Base-by-base conservation (phyloP, 2,888 invertebrate genomes). In the Notocelia uddmanniana region DNA sequence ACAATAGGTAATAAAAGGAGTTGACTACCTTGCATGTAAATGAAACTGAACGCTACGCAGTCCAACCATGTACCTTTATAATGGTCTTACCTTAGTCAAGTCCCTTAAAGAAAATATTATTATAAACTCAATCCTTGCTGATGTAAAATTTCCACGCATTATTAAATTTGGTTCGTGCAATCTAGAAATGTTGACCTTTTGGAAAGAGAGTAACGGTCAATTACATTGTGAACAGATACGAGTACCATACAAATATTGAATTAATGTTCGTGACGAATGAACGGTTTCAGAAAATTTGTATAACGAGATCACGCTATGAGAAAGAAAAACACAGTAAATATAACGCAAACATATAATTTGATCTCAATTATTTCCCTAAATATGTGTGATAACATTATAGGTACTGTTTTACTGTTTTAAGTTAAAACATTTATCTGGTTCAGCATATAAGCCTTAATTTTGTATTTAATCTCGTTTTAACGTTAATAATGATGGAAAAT, bases 261-360 rank as follows among this genome's bases (percentile, higher is more conserved):
- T 63, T 57, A 37, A 59, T 60, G 21, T 71, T 71, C 71, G 71
- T 71, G 71, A 50, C 64, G 58, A 64, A 59, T 70, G 66, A 66
- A 71, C 59, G 31, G 71, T 54, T 67, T 54, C 66, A 59, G 59
- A 21, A 60, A 59, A 52, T 66, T 67, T 34, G 59, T 31, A 48
- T 71, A 71, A 71, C 66, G 59, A 71, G 71, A 67, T 67, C 71
- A 70, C 70, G 70, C 70, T 41, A 70, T 52, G 64, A 66, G 70
- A 64, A 63, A 70, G 58, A 64, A 70, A 58, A 55, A n/a, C 55
- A 70, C 55, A 52, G 58, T 58, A n/a, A 52, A 59, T 58, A 37
- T 34, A 58, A 57, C 13, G 52, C 71, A 52, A 71, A 67, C 66
- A 59, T 71, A 54, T 67, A 71, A 71, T 71, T 71, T 67, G 23